Base-by-base conservation (phyloP, 2,797 vertebrate species). In the Hypotaenidia okinawae region DNA sequence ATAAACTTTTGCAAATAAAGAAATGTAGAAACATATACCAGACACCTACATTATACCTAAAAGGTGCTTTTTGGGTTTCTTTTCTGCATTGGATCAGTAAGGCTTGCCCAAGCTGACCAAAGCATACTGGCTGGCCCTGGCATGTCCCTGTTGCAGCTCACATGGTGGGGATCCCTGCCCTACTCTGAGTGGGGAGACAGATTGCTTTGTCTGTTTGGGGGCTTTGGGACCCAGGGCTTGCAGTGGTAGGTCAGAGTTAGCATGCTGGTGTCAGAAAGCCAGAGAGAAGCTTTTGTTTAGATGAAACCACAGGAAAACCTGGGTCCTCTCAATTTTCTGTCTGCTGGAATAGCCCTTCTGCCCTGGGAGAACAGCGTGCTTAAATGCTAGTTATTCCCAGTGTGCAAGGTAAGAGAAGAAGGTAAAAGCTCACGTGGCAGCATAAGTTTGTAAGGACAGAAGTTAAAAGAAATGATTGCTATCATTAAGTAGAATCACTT, bases 121-220 rank as follows among this genome's bases (percentile, higher is more conserved):
- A 64, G 41, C n/a, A 49, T 1, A 0, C 64, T 2, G 0, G 7
- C 1, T 55, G 33, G 11, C 32, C 6, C 2, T 61, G 69, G 5
- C 25, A 37, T 0, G 0, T 58, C 63, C 28, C 37, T 55, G 4
- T 32, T 8, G 41, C 32, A 59, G 45, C 8, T 78, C 11, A 4
- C 0, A 0, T 24, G 19, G 1, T 66, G 32, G 39, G 30, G 11
- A 47, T 52, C 27, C 15, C 7, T 54, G 7, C 5, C 9, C 22
- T 68, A 8, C 47, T 70, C 30, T 9, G 27, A n/a, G 4, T 1
- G 19, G 33, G 41, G 33, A 58, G 27, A 47, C 16, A 16, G 27
- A 13, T 55, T 0, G 0, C 10, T 9, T 49, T 78, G 28, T 14
- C 35, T 35, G 1, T 35, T 5, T 25, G 47, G 37, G 21, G 7